These are phyloP conservation scores for Sipha maydis DNA, from an alignment of 2,888 invertebrate genomes.

Conservation along the genomic window DNA sequence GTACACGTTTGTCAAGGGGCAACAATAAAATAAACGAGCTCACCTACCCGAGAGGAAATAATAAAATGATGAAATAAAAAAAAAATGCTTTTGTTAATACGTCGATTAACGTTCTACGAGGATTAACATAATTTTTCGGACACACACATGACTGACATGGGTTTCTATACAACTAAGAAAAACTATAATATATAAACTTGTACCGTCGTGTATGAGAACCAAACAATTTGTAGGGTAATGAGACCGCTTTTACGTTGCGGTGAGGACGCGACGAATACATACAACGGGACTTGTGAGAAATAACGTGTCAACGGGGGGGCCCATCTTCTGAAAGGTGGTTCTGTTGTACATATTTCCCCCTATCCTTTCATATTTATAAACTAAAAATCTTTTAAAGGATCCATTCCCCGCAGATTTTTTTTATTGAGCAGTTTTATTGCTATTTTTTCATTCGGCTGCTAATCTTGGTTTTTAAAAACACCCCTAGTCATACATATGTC, in stretches of 20 bases:
- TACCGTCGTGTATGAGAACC: slow-evolving; percentile 52
- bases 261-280: slow-evolving; percentile 13
- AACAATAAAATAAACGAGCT: slow-evolving; percentile 39
- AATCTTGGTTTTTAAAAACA: slow-evolving; percentile 34
- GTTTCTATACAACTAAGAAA: slow-evolving; percentile 38
- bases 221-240: slow-evolving; percentile 62
- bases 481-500: background rate
- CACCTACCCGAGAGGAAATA: slow-evolving; percentile 44
- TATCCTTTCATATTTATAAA: slow-evolving; percentile 59
- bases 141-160: slow-evolving; percentile 61
- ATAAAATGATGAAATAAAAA: slow-evolving; percentile 39
- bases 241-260: slow-evolving; percentile 56
- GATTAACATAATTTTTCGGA: slow-evolving; percentile 62
- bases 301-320: slow-evolving; percentile 58
- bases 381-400: slow-evolving; percentile 60
- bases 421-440: slow-evolving; percentile 50
- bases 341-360: slow-evolving; percentile 45
- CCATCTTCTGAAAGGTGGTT: slow-evolving; percentile 53
- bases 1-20: slow-evolving; percentile 58
- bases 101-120: slow-evolving; percentile 57
- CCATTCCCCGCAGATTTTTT: slow-evolving; percentile 53
- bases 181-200: slow-evolving; percentile 38
- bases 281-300: slow-evolving; percentile 56
- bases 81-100: slow-evolving; percentile 61
- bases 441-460: slow-evolving; percentile 22